phyloP scores from a whole-genome alignment of 1,140 invertebrate species.

The Stegodyphus mimosarum region DNA sequence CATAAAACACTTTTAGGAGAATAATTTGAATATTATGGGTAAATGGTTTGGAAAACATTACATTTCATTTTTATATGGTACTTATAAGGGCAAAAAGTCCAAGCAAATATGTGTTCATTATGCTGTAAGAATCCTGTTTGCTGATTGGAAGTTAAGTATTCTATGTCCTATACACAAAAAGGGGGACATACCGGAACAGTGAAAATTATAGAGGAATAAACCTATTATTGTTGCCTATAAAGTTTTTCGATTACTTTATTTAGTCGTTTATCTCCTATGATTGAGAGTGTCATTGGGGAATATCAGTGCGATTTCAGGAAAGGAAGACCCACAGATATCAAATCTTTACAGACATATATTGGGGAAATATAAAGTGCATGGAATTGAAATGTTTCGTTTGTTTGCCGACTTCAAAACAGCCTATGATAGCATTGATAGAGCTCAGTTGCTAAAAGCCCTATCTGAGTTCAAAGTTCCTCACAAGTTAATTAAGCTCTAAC shows the following conservation, averaged over 20 bases:
- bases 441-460: neutral
- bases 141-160: neutral
- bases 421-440: neutral
- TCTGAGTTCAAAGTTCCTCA: neutral
- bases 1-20: too few species aligned
- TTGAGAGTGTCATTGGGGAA: neutral
- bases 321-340: neutral
- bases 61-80: too few species aligned
- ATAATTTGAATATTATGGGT: too few species aligned
- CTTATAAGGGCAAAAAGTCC: too few species aligned
- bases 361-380: neutral
- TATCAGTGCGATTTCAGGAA: neutral
- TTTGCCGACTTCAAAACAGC: neutral
- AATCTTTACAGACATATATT: neutral
- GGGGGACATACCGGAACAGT: neutral
- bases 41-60: too few species aligned
- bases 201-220: conserved; percentile 8
- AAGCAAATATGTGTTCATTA: too few species aligned
- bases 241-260: conserved; percentile 9
- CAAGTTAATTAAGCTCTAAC: neutral
- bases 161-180: conserved; percentile 25
- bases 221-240: conserved; percentile 9
- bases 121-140: too few species aligned
- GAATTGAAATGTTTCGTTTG: neutral
- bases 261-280: neutral